phyloP scores from a whole-genome alignment of 2,888 invertebrate genomes.

The Junonia oenone region DNA sequence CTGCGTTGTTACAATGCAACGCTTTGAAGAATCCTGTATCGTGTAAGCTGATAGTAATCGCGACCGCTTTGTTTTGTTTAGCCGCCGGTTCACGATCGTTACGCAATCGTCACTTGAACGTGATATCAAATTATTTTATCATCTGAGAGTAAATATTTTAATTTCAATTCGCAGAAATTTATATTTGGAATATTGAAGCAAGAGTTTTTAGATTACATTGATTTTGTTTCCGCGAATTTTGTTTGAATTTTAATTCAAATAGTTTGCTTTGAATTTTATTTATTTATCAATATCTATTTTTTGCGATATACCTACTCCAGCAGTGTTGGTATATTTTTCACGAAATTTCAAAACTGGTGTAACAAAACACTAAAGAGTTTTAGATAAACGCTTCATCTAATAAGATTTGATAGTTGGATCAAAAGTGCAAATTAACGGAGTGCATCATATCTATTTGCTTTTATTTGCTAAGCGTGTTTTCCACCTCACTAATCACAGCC shows the following conservation, averaged over 20 bases:
- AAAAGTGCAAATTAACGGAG: too few species aligned
- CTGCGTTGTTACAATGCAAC: conserved; percentile 3
- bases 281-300: too few species aligned
- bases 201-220: too few species aligned
- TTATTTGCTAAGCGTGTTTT: neutral
- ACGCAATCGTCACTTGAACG: neutral
- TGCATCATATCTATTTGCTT: neutral
- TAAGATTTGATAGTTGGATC: too few species aligned
- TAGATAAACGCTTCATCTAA: too few species aligned
- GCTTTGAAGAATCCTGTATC: conserved; percentile 17
- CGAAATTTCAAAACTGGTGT: neutral
- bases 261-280: too few species aligned
- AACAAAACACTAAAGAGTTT: too few species aligned
- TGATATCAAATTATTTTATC: neutral
- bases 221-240: too few species aligned
- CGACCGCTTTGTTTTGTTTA: conserved; percentile 15
- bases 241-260: too few species aligned
- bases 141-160: neutral
- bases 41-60: conserved; percentile 3
- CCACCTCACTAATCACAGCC: neutral
- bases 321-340: neutral
- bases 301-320: too few species aligned
- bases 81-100: conserved; percentile 6
- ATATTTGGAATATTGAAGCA: neutral
- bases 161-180: neutral